Evolutionary conservation across 2,797 vertebrate species (phyloP).

Genomic region (Decapterus maruadsi): DNA sequence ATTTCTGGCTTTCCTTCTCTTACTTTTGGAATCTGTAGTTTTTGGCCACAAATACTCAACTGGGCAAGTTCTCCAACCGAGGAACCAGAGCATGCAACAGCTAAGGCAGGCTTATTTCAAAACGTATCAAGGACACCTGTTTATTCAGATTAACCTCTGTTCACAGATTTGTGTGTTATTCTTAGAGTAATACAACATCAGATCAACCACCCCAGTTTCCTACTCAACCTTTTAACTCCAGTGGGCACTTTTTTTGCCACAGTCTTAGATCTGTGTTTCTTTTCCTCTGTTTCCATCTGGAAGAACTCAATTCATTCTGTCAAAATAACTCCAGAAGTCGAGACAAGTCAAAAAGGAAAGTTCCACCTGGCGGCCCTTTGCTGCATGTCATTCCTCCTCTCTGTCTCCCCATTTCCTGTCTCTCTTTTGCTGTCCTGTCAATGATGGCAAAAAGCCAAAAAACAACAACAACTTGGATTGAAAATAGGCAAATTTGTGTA

Average conservation of each 20-base stretch:
- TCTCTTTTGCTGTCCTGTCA: too few relatives aligned
- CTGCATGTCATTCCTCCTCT: too few relatives aligned
- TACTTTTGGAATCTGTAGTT: slow-evolving; percentile 2
- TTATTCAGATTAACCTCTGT: neutral
- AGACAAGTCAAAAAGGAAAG: too few relatives aligned
- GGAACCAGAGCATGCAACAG: neutral
- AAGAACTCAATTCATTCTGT: too few relatives aligned
- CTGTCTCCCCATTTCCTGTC: too few relatives aligned
- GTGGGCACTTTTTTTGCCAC: neutral
- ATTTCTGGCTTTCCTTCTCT: slow-evolving; percentile 7
- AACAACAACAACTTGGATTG: too few relatives aligned
- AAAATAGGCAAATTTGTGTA: too few relatives aligned
- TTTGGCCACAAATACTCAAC: slow-evolving; percentile 17
- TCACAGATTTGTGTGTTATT: neutral
- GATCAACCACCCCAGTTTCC: neutral
- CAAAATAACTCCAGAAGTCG: too few relatives aligned
- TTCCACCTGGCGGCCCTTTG: too few relatives aligned
- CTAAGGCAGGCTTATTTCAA: neutral
- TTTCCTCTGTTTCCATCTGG: too few relatives aligned
- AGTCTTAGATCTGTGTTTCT: neutral
- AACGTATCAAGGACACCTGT: neutral
- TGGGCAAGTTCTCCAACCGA: slow-evolving; percentile 10
- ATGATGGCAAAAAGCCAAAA: too few relatives aligned
- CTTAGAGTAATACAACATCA: neutral
- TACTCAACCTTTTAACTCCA: neutral